Base-by-base conservation (phyloP, 2,888 invertebrate genomes). In the Caenorhabditis macrosperma region DNA sequence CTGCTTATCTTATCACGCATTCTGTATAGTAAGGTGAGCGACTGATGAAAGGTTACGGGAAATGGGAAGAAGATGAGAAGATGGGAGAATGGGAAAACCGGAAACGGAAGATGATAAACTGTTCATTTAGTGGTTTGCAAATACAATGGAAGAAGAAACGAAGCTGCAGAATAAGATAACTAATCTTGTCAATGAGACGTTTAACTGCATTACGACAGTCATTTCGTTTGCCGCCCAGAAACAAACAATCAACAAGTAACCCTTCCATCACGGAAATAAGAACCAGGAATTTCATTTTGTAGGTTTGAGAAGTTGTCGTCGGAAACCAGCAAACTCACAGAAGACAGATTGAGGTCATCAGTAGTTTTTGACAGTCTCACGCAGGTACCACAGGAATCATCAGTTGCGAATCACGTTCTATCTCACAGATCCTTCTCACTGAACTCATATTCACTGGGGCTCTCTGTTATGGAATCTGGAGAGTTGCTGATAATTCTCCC, bases 361-460 rank as follows among this genome's bases (percentile, higher is more conserved):
- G 88, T 89, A 5, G 89, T 89, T 0, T 88, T 88, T 79, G 89
- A 89, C 54, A 85, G 88, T 55, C 74, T 89, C 17, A 88, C 89
- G 6, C 89, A 90, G 78, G 85, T 85, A 48, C 1, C 35, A 7
- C 2, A 26, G 20, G 12, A n/a, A n/a, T 9, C 1, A 33, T n/a
- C 2, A n/a, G 7, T 22, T 12, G n/a, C 17, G 28, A 28, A 44
- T 6, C 15, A 2, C n/a, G 30, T 55, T 12, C 28, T 26, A 33
- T 35, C 20, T 46, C 81, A 33, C 63, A 85, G 84, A 85, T 89
- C 15, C 79, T 89, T 1, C 61, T 89, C n/a, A 89, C 89, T 0
- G 89, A 89, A 54, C 78, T 89, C 6, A 87, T 89, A 20, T 89
- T 89, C 80, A 90, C 89, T 3, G 87, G 85, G 17, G 89, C 89